Evolutionary conservation across 2,888 invertebrate species (phyloP), one percentile per base, ranked within the genome.

Genomic region (Sclerodermus sp.): DNA sequence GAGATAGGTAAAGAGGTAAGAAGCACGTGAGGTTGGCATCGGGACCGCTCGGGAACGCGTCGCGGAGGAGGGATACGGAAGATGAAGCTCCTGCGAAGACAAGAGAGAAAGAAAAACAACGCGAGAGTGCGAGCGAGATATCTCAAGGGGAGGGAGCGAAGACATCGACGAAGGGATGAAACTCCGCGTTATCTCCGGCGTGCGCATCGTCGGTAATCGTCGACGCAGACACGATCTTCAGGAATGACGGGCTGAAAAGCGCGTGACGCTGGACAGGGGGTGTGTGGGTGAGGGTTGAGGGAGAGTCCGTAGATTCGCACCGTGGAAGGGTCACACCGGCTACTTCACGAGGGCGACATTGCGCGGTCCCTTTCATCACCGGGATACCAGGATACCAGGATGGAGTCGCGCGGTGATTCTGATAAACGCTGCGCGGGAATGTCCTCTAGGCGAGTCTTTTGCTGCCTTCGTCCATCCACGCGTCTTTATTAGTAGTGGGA

Each of bases 171-270:
- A 34, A 34, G 58, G 60, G 62, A 65, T 62, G 61, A 48, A 57
- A 51, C 66, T 71, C 69, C 70, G 70, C 68, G 68, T 73, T 71
- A 71, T 69, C 68, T 71, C 66, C n/a, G n/a, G 60, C 61, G 58
- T 66, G 68, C 69, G 66, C 62, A 70, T 72, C 70, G 65, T 60
- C 50, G 57, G 63, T 70, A 70, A 73, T 71, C 70, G n/a, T n/a
- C n/a, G 66, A 66, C 67, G 68, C 67, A 64, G 67, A 58, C 58
- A 62, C 64, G 64, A 64, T 70, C 67, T 67, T 62, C 67, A 57
- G 55, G 53, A 57, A 53, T 50, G 48, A 57, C 53, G 62, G 55
- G 58, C 60, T 54, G 8, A 10, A 30, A 30, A 10, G 30, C 30
- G 30, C 8, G 6, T 9, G 30, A 30, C 44, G 38, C 38, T 54